Evolutionary conservation across 2,888 invertebrate species (phyloP).

Genomic region (Bembecia ichneumoniformis): DNA sequence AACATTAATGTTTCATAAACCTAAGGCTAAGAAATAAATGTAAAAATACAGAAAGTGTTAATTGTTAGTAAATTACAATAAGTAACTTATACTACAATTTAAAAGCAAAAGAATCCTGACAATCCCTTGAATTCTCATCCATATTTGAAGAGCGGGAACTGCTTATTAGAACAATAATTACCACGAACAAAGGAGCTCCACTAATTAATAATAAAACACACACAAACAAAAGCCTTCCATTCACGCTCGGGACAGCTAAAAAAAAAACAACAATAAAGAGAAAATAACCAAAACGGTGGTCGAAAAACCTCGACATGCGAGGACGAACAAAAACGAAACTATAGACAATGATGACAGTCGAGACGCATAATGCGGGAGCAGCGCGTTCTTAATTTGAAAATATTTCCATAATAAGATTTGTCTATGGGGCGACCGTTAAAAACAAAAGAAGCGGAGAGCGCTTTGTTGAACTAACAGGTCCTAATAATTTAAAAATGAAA

Average conservation of each 20-base stretch:
- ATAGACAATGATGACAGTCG: conserved; percentile 71
- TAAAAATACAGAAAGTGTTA: not conserved
- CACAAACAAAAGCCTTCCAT: conserved; percentile 66
- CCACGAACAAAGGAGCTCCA: conserved; percentile 68
- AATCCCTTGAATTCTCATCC: conserved; percentile 49
- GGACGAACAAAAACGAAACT: conserved; percentile 61
- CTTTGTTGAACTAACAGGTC: conserved; percentile 59
- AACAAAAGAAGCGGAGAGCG: conserved; percentile 52
- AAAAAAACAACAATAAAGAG: conserved; percentile 34
- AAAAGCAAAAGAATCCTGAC: conserved; percentile 1
- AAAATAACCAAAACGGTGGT: conserved; percentile 69
- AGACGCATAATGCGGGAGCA: conserved; percentile 70
- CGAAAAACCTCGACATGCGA: conserved; percentile 70
- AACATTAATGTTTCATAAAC: no score
- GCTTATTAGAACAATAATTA: conserved; percentile 73
- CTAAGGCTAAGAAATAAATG: no score
- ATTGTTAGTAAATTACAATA: not conserved
- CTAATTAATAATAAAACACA: conserved; percentile 73
- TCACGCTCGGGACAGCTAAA: conserved; percentile 64
- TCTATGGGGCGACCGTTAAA: conserved; percentile 61
- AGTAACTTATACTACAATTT: not conserved
- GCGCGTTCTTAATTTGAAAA: conserved; percentile 71
- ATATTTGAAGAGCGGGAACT: conserved; percentile 65
- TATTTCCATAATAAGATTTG: conserved; percentile 73
- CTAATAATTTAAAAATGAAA: conserved; percentile 61